Base-by-base conservation (phyloP, 2,113 vertebrate genomes). In the Micronycteris hirsuta region DNA sequence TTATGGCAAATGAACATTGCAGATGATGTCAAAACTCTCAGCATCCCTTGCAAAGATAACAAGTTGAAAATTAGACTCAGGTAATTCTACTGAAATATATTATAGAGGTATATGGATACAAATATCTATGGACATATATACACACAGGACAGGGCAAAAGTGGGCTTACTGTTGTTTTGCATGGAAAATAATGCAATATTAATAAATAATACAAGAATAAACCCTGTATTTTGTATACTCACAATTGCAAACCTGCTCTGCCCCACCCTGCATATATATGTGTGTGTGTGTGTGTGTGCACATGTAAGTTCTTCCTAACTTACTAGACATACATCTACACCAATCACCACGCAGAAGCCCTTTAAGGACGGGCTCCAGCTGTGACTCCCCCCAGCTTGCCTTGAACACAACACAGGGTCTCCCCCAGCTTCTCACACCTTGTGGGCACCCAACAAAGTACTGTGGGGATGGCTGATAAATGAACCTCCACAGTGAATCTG, bases 31-130 rank as follows among this genome's bases (percentile, higher is more conserved):
- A 41, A 86, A 86, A 63, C n/a, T 49, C 6, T 89, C 2, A 0
- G 16, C 47, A 94, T 67, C 38, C 65, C 38, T 22, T 94, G 71
- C 47, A 24, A 0, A 24, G 54, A 73, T 65, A 92, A 87, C 70
- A 93, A 68, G 20, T 85, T 67, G 78, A 93, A 73, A 86, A 84
- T 74, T 73, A 68, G 19, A 90, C 20, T 70, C 71, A 58, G 38
- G 80, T 38, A 78, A 68, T 65, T 92, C 38, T 36, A 24, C 43
- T 54, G 26, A 89, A 81, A 68, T 20, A 28, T 71, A 38, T 33
- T 80, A 74, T 63, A 26, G 61, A 31, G 14, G 15, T 31, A 63
- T 63, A 26, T 28, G 28, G 13, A 63, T 12, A 63, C 31, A 63
- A 31, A 63, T 63, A 5, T 63, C 31, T 63, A 63, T 31, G 61